Percentiles rank a stretch among this genome's conserved stretches.
phyloP scores from a whole-genome alignment of 1,140 invertebrate genomes.

The Leptinotarsa texana region DNA sequence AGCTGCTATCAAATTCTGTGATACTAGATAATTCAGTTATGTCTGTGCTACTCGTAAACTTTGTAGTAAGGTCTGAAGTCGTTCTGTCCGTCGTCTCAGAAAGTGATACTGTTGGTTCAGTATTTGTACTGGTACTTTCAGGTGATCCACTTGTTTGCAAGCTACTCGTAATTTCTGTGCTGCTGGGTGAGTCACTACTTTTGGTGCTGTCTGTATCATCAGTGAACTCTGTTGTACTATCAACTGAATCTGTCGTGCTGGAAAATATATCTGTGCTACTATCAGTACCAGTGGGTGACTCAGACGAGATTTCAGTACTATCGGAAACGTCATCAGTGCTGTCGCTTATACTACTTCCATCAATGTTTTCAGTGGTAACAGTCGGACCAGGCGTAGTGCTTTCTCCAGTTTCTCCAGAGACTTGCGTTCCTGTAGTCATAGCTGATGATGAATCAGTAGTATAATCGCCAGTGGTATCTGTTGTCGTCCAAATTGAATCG shows the following conservation, averaged over 20 bases:
- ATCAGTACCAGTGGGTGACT: conserved; percentile 32
- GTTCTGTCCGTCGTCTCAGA: conserved; percentile 13
- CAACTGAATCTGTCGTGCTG: conserved; percentile 23
- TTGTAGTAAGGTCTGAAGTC: conserved; percentile 15
- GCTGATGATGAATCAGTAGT: too few species aligned
- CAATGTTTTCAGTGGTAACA: background rate
- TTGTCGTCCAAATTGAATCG: conserved; percentile 1
- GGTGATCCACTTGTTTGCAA: background rate
- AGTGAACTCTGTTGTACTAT: conserved; percentile 26
- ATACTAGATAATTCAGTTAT: conserved; percentile 14
- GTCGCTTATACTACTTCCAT: background rate
- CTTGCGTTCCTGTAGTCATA: background rate
- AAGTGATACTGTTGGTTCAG: conserved; percentile 21
- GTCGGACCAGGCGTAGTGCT: background rate
- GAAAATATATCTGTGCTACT: background rate
- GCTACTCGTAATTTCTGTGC: conserved; percentile 8
- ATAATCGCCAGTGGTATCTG: too few species aligned
- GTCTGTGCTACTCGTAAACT: conserved; percentile 15
- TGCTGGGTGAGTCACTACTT: conserved; percentile 15
- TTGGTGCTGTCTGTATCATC: conserved; percentile 17
- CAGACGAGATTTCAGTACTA: conserved; percentile 31
- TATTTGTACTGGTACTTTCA: background rate
- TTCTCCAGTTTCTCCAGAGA: background rate
- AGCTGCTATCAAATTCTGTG: background rate
- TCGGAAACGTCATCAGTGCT: conserved; percentile 28